Conservation (phyloP, 2,797 vertebrate genomes). For the Clamator glandarius region DNA sequence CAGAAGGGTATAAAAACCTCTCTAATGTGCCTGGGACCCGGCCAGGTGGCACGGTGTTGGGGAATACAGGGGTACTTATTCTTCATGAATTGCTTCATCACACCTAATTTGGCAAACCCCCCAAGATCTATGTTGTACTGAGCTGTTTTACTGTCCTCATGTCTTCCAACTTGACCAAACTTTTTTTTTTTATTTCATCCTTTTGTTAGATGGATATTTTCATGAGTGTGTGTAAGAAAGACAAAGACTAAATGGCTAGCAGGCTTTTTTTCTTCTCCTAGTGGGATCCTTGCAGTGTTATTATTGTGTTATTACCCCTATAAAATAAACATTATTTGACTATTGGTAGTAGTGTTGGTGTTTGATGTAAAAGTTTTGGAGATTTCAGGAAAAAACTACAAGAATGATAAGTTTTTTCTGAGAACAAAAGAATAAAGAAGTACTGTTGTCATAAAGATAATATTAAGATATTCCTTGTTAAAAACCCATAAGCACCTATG, state of each 20-base stretch:
- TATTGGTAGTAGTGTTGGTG: not conserved
- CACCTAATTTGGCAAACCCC: rapidly evolving
- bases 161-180: not conserved
- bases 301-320: not conserved
- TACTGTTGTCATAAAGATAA: not conserved
- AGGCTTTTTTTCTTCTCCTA: not conserved
- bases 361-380: not conserved
- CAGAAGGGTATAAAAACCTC: not conserved
- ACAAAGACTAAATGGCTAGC: not conserved
- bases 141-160: not conserved
- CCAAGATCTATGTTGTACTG: not conserved
- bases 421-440: not conserved
- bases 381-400: not conserved
- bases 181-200: not conserved
- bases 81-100: not conserved
- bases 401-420: not conserved
- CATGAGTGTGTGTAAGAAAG: not conserved
- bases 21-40: not conserved
- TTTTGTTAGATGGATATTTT: not conserved
- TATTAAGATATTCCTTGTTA: not conserved
- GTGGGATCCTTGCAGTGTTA: not conserved
- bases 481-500: not conserved
- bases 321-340: not conserved
- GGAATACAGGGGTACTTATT: not conserved
- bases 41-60: not conserved